A percentile compares a stretch with the other conserved stretches of the same genome.
Conservation (phyloP, 1,140 invertebrate species). For the Polyergus mexicanus region DNA sequence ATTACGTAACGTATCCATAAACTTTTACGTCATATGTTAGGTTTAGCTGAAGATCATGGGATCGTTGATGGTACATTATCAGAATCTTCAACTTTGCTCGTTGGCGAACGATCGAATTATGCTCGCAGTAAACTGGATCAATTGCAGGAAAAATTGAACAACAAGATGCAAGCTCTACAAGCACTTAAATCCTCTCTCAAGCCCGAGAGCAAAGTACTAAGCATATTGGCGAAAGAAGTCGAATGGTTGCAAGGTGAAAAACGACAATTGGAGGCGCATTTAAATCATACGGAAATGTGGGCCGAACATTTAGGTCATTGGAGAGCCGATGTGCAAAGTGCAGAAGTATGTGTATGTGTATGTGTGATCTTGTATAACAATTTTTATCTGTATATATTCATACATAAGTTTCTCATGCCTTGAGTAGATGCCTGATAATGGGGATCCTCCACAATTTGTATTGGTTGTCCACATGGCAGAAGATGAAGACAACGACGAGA, state of each 20-base stretch:
- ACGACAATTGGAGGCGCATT: conserved; percentile 92
- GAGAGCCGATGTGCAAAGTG: conserved; percentile 93
- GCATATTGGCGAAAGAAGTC: conserved; percentile 93
- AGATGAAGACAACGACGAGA: conserved; percentile 88
- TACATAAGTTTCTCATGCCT: neutral
- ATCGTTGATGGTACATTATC: conserved; percentile 78
- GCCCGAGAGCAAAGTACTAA: conserved; percentile 91
- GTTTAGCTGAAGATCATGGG: conserved; percentile 79
- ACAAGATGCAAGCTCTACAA: conserved; percentile 93
- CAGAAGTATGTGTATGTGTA: conserved; percentile 88
- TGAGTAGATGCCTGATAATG: conserved; percentile 90
- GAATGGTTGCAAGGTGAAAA: conserved; percentile 93
- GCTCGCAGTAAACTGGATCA: conserved; percentile 93
- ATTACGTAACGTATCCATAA: neutral
- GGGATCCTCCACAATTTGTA: conserved; percentile 93
- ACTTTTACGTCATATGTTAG: conserved; percentile 59
- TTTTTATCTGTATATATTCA: neutral
- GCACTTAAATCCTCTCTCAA: conserved; percentile 92
- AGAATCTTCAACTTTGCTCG: conserved; percentile 85
- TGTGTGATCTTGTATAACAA: neutral
- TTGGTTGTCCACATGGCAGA: conserved; percentile 93
- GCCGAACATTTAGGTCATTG: conserved; percentile 95
- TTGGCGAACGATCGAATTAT: conserved; percentile 94
- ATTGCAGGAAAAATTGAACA: conserved; percentile 92
- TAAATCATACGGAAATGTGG: conserved; percentile 95